phyloP scores from a whole-genome alignment of 2,888 invertebrate genomes.

The Blastobasis adustella region DNA sequence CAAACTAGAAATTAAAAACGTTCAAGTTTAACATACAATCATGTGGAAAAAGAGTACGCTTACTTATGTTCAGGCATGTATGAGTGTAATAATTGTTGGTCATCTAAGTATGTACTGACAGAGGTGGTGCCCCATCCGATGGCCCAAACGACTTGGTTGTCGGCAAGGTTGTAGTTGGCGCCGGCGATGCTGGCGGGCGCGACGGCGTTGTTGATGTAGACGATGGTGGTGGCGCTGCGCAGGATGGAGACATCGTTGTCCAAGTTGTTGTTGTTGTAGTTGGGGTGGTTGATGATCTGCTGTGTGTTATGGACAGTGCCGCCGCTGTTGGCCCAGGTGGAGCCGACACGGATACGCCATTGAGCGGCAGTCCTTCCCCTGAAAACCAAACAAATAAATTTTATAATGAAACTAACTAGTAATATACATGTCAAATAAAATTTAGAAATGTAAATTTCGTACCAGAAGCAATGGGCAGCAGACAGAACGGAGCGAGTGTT shows the following conservation, averaged over 20 bases:
- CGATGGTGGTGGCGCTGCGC: slow-evolving; percentile 18
- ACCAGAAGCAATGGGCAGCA: slow-evolving; percentile 35
- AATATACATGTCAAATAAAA: not conserved
- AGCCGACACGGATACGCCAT: slow-evolving; percentile 30
- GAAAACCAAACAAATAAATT: not conserved
- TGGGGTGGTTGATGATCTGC: slow-evolving; percentile 21
- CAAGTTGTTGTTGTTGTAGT: slow-evolving; percentile 14
- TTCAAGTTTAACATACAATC: not conserved
- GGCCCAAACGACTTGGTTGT: slow-evolving; percentile 37
- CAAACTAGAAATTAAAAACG: slow-evolving; percentile 13
- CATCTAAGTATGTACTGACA: slow-evolving; percentile 23
- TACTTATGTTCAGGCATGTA: not conserved
- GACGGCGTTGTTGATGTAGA: slow-evolving; percentile 19
- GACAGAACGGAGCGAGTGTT: slow-evolving; percentile 30
- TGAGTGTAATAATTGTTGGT: not conserved
- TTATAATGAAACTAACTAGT: not conserved
- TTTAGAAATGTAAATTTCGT: slow-evolving; percentile 11
- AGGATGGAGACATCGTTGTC: slow-evolving; percentile 37
- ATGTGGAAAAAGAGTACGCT: not conserved
- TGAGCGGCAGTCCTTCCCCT: slow-evolving; percentile 3
- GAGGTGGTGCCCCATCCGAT: slow-evolving; percentile 39
- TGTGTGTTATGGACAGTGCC: slow-evolving; percentile 21
- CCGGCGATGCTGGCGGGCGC: slow-evolving; percentile 31
- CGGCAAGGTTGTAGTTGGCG: slow-evolving; percentile 30
- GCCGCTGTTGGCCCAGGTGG: slow-evolving; percentile 29